A percentile compares a stretch with the other conserved stretches of the same genome.
Evolutionary conservation across 2,888 invertebrate genomes (phyloP).

Genomic region (Helleia helle): DNA sequence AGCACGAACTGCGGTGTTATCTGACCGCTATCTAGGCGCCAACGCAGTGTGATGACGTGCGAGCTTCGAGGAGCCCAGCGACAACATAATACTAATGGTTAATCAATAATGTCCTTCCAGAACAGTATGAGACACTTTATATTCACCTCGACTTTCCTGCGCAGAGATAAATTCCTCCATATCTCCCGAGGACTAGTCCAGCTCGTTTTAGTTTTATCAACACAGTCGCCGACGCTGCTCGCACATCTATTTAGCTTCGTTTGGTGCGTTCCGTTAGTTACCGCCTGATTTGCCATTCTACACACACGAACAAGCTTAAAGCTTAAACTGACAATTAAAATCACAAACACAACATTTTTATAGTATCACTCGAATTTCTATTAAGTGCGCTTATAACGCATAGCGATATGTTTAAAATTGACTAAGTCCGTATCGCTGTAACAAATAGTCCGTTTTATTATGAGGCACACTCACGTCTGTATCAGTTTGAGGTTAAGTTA

Average conservation of each 20-base stretch:
- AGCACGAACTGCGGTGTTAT: conserved; percentile 15
- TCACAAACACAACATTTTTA: conserved; percentile 14
- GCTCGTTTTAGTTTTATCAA: conserved; percentile 60
- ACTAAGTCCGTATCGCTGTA: conserved; percentile 19
- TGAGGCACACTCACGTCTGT: conserved; percentile 66
- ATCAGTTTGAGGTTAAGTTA: conserved; percentile 72
- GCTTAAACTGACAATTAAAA: conserved; percentile 13
- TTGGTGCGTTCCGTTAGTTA: conserved; percentile 41
- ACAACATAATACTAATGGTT: conserved; percentile 24
- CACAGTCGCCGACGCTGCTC: conserved; percentile 57
- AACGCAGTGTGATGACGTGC: conserved; percentile 22
- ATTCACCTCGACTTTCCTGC: conserved; percentile 63
- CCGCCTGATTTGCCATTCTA: conserved; percentile 53
- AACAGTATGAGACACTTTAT: conserved; percentile 5
- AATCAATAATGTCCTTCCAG: conserved; percentile 26
- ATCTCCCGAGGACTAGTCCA: conserved; percentile 67
- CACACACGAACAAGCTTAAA: conserved; percentile 26
- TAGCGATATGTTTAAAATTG: no score
- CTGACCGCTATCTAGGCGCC: conserved; percentile 25
- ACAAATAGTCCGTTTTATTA: conserved; percentile 51
- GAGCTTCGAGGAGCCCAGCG: conserved; percentile 22
- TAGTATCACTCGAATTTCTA: no score
- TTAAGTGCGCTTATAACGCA: no score
- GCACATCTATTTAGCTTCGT: conserved; percentile 56
- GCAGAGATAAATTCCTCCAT: conserved; percentile 64